phyloP scores from a whole-genome alignment of 1,140 invertebrate species.

The Ectropis grisescens region DNA sequence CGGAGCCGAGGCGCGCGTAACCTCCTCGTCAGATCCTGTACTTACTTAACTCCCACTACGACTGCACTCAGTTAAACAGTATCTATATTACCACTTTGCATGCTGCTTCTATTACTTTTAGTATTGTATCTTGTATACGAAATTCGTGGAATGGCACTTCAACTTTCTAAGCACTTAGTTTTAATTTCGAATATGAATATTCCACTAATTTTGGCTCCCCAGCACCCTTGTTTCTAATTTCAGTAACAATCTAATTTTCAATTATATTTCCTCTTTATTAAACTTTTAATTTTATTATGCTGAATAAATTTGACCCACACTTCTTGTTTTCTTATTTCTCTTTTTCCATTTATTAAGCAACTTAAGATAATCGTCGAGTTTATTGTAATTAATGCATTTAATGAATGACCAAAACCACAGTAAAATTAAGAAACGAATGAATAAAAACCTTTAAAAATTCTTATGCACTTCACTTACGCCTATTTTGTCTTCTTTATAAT shows the following conservation, averaged over 20 bases:
- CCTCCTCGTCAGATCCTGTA: slow-evolving; percentile 47
- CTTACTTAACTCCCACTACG: slow-evolving; percentile 33
- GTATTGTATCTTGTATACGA: slow-evolving; percentile 30
- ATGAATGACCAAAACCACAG: no score
- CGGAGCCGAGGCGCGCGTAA: slow-evolving; percentile 45
- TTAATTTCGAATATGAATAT: slow-evolving; percentile 7
- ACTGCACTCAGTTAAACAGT: slow-evolving; percentile 50
- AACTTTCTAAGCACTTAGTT: no score
- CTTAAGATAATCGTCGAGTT: no score
- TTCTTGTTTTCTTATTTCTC: slow-evolving; percentile 31
- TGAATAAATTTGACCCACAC: slow-evolving; percentile 17
- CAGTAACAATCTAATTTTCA: slow-evolving; percentile 34
- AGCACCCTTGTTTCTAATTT: slow-evolving; percentile 36
- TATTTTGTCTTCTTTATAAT: slow-evolving; percentile 38
- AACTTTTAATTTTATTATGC: slow-evolving; percentile 19
- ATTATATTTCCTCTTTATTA: slow-evolving; percentile 28
- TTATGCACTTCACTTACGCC: slow-evolving; percentile 50
- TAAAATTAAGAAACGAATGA: no score
- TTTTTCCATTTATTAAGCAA: slow-evolving; percentile 27
- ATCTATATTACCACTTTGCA: slow-evolving; percentile 62
- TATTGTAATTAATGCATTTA: no score
- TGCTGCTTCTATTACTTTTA: slow-evolving; percentile 59
- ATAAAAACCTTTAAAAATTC: no score
- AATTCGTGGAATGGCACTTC: slow-evolving; percentile 31
- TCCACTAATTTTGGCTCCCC: slow-evolving; percentile 37